A percentile compares a stretch with the other conserved stretches of the same genome.
These are phyloP conservation scores for Campylorhamphus procurvoides DNA, from an alignment of 2,113 vertebrate genomes.

Conservation along the genomic window DNA sequence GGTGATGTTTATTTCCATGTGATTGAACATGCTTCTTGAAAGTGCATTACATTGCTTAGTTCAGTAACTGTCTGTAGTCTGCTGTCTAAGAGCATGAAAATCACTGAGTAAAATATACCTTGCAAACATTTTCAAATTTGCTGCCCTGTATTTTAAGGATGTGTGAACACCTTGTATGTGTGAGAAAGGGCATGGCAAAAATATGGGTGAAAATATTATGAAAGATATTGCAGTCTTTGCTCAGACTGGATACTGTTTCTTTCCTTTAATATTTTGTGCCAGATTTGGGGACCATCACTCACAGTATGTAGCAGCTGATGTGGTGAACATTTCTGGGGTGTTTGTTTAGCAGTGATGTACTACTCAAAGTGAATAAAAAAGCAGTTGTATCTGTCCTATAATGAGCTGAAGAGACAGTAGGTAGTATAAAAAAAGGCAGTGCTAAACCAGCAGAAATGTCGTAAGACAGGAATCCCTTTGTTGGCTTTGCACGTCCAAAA, in stretches of 20 bases:
- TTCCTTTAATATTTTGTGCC: neutral
- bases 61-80: neutral
- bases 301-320: neutral
- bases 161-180: neutral
- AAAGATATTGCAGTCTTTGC: neutral
- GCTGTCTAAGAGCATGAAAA: neutral
- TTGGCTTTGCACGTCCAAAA: neutral
- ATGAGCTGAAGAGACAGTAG: neutral
- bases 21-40: neutral
- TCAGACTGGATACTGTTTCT: neutral
- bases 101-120: neutral
- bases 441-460: neutral
- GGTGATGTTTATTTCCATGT: neutral
- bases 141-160: neutral
- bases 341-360: neutral
- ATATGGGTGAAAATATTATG: neutral
- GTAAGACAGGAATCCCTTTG: neutral
- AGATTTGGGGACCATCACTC: neutral
- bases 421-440: neutral
- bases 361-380: neutral
- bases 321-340: neutral
- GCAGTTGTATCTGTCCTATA: neutral
- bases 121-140: neutral
- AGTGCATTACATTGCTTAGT: neutral
- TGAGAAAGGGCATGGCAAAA: neutral